Evolutionary conservation across 1,140 invertebrate genomes (phyloP).

Genomic region (Lamellibrachia luymesi): DNA sequence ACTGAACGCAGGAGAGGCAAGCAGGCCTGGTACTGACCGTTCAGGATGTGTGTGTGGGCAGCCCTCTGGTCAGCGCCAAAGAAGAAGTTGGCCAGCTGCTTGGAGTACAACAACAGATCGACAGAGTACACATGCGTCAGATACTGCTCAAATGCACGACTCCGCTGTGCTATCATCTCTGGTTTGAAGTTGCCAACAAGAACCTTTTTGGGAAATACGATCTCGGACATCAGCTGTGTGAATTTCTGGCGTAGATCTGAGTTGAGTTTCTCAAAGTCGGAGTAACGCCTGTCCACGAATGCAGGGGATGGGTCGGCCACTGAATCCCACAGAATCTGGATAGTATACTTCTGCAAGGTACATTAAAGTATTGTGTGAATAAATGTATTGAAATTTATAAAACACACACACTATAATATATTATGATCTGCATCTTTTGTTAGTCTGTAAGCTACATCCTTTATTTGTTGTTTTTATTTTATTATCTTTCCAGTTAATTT

Average conservation of each 20-base stretch:
- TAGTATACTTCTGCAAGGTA: conserved; percentile 49
- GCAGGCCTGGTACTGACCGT: conserved; percentile 33
- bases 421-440: too few relatives aligned
- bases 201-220: conserved; percentile 73
- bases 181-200: conserved; percentile 75
- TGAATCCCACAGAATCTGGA: conserved; percentile 45
- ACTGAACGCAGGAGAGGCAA: neutral
- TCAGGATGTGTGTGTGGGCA: conserved; percentile 25
- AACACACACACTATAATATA: neutral
- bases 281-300: conserved; percentile 71
- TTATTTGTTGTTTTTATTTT: neutral
- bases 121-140: conserved; percentile 65
- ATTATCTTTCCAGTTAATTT: neutral
- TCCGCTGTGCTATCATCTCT: conserved; percentile 69
- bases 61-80: conserved; percentile 64
- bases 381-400: neutral
- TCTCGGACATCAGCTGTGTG: conserved; percentile 61
- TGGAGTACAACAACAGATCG: conserved; percentile 63
- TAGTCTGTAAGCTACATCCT: neutral
- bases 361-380: neutral
- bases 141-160: conserved; percentile 70
- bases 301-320: conserved; percentile 58
- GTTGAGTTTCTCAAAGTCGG: conserved; percentile 72
- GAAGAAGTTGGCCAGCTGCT: conserved; percentile 68
- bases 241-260: conserved; percentile 64